Evolutionary conservation across 2,797 vertebrate genomes (phyloP).

Genomic region (Gallinago nigripennis): DNA sequence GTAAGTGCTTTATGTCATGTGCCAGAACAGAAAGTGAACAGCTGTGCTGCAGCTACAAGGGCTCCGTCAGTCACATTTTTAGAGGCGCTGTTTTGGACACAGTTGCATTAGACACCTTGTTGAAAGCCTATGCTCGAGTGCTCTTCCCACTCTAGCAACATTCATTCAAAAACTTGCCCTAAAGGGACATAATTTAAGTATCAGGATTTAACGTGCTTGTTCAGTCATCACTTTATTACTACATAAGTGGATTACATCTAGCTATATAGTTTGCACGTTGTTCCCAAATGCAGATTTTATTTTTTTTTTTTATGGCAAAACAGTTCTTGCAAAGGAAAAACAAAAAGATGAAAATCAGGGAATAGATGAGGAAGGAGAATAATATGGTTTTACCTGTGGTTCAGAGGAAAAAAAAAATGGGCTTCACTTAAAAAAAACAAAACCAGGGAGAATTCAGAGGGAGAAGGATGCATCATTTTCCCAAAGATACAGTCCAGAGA

Average conservation of each 20-base stretch:
- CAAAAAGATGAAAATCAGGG: not conserved
- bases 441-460: not conserved
- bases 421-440: not conserved
- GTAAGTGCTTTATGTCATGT: accelerated
- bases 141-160: not conserved
- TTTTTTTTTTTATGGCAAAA: not conserved
- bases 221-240: not conserved
- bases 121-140: not conserved
- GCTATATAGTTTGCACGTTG: not conserved
- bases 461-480: not conserved
- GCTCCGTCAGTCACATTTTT: not conserved
- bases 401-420: not conserved
- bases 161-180: not conserved
- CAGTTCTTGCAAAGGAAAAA: not conserved
- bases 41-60: not conserved
- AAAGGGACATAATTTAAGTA: not conserved
- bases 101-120: not conserved
- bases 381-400: not conserved
- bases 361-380: not conserved
- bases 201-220: not conserved
- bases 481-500: not conserved
- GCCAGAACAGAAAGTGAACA: not conserved
- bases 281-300: not conserved
- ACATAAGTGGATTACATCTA: not conserved
- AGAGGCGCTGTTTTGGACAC: not conserved